Percentiles rank a stretch among this genome's conserved stretches.
Conservation (phyloP, 2,888 invertebrate species). For the Mythimna impura region DNA sequence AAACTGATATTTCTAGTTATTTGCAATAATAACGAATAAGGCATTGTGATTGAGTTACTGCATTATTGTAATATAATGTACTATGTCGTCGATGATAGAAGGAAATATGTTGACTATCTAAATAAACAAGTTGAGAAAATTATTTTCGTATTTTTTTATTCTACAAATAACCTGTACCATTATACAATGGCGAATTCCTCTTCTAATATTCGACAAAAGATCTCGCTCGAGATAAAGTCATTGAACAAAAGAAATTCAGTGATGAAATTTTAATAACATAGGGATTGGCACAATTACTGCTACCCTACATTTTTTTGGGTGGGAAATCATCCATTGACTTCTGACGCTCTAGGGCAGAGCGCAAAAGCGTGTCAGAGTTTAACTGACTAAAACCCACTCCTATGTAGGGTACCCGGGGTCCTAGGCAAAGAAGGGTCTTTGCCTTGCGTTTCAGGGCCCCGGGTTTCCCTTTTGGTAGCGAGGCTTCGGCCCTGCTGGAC, state of each 20-base stretch:
- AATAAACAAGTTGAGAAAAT: constrained; percentile 77
- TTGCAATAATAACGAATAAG: constrained; percentile 70
- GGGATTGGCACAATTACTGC: too few relatives aligned
- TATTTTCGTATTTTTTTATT: constrained; percentile 42
- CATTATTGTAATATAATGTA: constrained; percentile 62
- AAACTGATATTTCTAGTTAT: constrained; percentile 55
- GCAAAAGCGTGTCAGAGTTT: too few relatives aligned
- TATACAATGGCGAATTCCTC: background rate
- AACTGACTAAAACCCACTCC: too few relatives aligned
- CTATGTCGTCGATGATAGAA: constrained; percentile 69
- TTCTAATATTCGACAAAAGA: background rate
- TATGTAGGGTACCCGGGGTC: too few relatives aligned
- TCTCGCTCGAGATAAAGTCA: background rate
- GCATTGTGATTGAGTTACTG: constrained; percentile 69
- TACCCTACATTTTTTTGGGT: too few relatives aligned
- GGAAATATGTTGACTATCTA: constrained; percentile 74
- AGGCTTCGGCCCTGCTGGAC: too few relatives aligned
- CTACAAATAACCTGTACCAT: too few relatives aligned
- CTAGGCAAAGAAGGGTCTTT: too few relatives aligned
- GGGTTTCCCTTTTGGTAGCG: background rate
- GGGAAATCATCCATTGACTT: too few relatives aligned
- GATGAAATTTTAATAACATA: background rate
- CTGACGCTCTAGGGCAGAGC: too few relatives aligned
- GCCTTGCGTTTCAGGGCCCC: too few relatives aligned
- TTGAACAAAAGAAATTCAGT: background rate